These are phyloP conservation scores for Oppia nitens DNA, from an alignment of 1,140 invertebrate species.

Conservation along the genomic window DNA sequence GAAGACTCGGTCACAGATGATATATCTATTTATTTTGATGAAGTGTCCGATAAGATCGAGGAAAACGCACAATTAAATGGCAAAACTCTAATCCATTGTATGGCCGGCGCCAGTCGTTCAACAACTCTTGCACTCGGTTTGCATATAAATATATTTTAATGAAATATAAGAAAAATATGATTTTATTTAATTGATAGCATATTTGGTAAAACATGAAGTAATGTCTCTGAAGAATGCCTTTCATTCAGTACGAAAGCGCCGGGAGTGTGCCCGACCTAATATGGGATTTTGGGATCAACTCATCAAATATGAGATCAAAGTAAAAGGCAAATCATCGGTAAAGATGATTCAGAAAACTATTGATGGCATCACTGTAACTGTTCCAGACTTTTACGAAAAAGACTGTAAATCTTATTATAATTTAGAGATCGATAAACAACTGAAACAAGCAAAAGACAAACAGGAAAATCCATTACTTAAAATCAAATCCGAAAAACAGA, in stretches of 20 bases:
- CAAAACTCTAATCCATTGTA: slow-evolving; percentile 54
- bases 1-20: slow-evolving; percentile 5
- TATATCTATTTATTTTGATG: slow-evolving; percentile 7
- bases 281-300: slow-evolving; percentile 27
- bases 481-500: no score
- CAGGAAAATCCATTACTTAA: no score
- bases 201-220: slow-evolving; percentile 62
- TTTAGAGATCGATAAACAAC: no score
- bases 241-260: neutral
- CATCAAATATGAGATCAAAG: slow-evolving; percentile 1
- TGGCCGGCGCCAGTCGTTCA: slow-evolving; percentile 71
- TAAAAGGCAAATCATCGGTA: neutral
- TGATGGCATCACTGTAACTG: neutral
- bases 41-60: slow-evolving; percentile 3
- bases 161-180: neutral
- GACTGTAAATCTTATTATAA: no score
- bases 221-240: slow-evolving; percentile 57
- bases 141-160: neutral
- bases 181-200: slow-evolving; percentile 34
- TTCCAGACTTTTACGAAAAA: slow-evolving; percentile 6
- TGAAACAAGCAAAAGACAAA: no score
- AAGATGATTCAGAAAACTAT: neutral
- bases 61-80: neutral
- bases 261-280: slow-evolving; percentile 4
- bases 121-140: slow-evolving; percentile 50